phyloP scores from a whole-genome alignment of 2,888 invertebrate genomes.

The Drosophila anomelani region DNA sequence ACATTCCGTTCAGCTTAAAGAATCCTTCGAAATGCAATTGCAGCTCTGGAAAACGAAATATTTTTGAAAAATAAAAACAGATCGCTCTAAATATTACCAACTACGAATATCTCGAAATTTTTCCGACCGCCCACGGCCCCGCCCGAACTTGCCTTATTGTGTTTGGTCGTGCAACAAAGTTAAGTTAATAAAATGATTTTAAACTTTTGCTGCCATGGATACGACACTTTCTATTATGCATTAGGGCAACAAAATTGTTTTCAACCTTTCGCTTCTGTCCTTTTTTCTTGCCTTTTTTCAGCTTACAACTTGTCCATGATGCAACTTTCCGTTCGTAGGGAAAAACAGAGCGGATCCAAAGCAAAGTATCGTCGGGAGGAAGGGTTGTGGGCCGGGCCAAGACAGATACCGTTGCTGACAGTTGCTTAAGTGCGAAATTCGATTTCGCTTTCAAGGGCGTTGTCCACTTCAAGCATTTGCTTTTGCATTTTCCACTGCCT shows the following conservation, averaged over 20 bases:
- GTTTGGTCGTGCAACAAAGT: conserved; percentile 32
- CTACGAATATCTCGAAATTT: neutral
- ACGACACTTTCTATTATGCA: conserved; percentile 50
- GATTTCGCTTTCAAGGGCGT: conserved; percentile 52
- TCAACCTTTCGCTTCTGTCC: conserved; percentile 22
- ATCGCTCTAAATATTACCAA: neutral
- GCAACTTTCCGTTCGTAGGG: conserved; percentile 15
- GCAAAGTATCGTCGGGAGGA: neutral
- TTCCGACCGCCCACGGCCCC: neutral
- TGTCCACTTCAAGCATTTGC: conserved; percentile 23
- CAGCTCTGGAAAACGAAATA: neutral
- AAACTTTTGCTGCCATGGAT: conserved; percentile 45
- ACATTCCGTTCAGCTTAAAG: conserved; percentile 28
- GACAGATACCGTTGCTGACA: conserved; percentile 34
- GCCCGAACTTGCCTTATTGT: neutral
- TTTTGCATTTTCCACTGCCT: neutral
- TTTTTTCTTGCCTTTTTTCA: conserved; percentile 12
- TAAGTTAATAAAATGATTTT: conserved; percentile 53
- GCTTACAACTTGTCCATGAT: conserved; percentile 34
- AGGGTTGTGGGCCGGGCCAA: conserved; percentile 4
- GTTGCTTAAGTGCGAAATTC: conserved; percentile 41
- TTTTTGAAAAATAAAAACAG: neutral
- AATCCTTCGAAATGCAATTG: conserved; percentile 1
- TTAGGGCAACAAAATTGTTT: conserved; percentile 46
- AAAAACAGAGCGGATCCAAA: conserved; percentile 10